Evolutionary conservation across 2,888 invertebrate species (phyloP), one percentile per base, ranked within the genome.

Genomic region (Metopia argyrocephala): DNA sequence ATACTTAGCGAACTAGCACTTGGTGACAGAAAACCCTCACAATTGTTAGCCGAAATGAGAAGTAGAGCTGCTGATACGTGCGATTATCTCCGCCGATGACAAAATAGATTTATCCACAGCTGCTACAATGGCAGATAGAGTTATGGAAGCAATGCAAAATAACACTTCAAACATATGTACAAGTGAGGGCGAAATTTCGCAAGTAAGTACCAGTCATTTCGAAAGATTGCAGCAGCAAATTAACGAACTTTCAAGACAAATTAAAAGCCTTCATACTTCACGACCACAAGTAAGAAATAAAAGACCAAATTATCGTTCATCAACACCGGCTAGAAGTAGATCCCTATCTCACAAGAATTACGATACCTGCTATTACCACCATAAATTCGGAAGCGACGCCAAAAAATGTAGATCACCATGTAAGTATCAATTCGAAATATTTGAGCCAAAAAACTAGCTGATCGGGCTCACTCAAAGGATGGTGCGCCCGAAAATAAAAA

Each of bases 311-410:
- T 27, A 27, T 9, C 54, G 73, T n/a, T 27, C 46, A 18, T n/a
- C 54, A 18, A 65, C 48, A 27, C 54, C 64, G 25, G 27, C 65
- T 21, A 45, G 48, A 27, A 38, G 27, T 31, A 45, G 9, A 31
- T 48, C 62, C 20, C 28, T n/a, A 69, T 56, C n/a, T 5, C 31
- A 20, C 56, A 18, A 48, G n/a, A 23, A 18, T 12, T 20, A 73
- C 46, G 64, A 61, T 15, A 64, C 46, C 3, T 83, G 79, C 27
- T 79, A 75, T 71, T 79, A 81, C 27, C 79, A 83, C 27, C 20
- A 31, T 25, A 46, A 61, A 50, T 73, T 56, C 25, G 78, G 79
- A 2, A n/a, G 50, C 5, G 68, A 79, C 6, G 79, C 79, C 9
- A 62, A 48, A 9, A 75, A 71, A 4, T 80, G 79, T 59, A 69